Percentiles rank a stretch among this genome's conserved stretches.
These are phyloP conservation scores for Pelvicachromis taeniatus DNA, from an alignment of 2,113 vertebrate genomes.

Conservation along the genomic window DNA sequence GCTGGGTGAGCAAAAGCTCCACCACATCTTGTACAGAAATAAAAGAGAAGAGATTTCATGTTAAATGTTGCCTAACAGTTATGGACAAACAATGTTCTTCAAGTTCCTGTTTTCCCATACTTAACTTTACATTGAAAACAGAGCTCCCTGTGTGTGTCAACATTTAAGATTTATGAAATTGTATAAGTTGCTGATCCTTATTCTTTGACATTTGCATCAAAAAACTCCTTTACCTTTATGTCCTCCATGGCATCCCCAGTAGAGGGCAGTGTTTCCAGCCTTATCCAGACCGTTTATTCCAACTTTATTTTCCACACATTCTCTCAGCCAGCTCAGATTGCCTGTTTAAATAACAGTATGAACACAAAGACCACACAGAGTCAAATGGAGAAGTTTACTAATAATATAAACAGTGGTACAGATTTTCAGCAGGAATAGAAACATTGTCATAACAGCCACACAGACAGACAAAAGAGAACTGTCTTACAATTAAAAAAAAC, in stretches of 20 bases:
- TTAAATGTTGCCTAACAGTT: not conserved
- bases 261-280: conserved; percentile 94
- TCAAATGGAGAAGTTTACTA: not conserved
- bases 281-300: conserved; percentile 96
- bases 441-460: not conserved
- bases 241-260: conserved; percentile 95
- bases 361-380: not conserved
- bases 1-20: conserved; percentile 85
- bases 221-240: conserved; percentile 80
- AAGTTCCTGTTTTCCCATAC: not conserved
- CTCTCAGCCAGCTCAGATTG: conserved; percentile 93
- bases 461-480: not conserved
- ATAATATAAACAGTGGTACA: not conserved
- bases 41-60: not conserved
- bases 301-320: conserved; percentile 95
- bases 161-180: not conserved
- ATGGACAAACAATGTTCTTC: not conserved
- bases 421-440: not conserved
- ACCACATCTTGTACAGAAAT: conserved; percentile 83
- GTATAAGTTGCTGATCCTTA: not conserved
- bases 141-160: not conserved
- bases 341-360: conserved; percentile 72
- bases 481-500: accelerated
- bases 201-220: not conserved
- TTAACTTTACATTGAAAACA: not conserved